Conservation (phyloP, 2,113 vertebrate genomes). For the Numida meleagris region DNA sequence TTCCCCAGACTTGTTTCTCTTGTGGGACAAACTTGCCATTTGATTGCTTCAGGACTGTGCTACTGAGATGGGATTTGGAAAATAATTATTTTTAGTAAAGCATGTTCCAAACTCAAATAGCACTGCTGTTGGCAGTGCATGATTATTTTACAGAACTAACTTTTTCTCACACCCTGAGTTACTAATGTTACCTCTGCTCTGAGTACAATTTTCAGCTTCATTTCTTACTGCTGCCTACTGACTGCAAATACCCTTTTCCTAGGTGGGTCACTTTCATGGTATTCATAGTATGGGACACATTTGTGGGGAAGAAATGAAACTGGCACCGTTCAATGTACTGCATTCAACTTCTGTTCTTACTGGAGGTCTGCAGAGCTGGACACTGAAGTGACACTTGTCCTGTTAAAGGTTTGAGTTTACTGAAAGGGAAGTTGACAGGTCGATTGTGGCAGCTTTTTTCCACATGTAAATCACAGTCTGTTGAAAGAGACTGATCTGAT, state of each 20-base stretch:
- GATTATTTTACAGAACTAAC: not conserved
- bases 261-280: rapidly evolving
- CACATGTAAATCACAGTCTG: rapidly evolving
- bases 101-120: not conserved
- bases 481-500: not conserved
- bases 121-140: not conserved
- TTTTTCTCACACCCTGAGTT: not conserved
- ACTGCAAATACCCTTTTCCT: not conserved
- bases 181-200: not conserved
- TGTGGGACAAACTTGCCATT: not conserved
- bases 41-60: conserved; percentile 1
- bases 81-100: conserved; percentile 16
- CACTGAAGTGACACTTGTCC: not conserved
- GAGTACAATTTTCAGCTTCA: not conserved
- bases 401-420: not conserved
- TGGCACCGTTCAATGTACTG: rapidly evolving
- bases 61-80: not conserved
- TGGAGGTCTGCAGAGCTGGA: not conserved
- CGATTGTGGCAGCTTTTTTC: not conserved
- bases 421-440: not conserved
- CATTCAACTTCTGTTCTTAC: not conserved
- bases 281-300: not conserved
- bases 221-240: not conserved
- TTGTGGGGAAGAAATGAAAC: not conserved
- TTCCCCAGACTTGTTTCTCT: not conserved